Evolutionary conservation across 2,888 invertebrate genomes (phyloP).

Genomic region (Drosophila bunnanda): DNA sequence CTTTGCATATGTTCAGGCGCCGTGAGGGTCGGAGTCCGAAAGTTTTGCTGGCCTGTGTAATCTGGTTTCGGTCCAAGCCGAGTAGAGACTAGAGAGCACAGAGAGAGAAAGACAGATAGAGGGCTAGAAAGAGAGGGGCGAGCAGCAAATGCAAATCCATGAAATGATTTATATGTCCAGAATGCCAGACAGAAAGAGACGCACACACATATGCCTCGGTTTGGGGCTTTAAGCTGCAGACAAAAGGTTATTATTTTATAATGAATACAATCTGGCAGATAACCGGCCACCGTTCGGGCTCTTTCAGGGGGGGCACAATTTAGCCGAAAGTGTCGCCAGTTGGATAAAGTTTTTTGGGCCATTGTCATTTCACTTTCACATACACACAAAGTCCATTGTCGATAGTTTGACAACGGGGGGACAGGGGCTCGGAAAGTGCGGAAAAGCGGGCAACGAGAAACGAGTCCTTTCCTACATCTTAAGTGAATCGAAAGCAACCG

Average conservation of each 20-base stretch:
- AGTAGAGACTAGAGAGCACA: background rate
- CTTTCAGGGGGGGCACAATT: background rate
- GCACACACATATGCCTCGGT: conserved; percentile 21
- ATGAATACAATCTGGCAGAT: conserved; percentile 75
- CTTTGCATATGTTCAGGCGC: conserved; percentile 80
- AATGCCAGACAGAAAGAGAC: conserved; percentile 37
- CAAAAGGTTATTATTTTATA: conserved; percentile 82
- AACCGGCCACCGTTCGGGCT: conserved; percentile 43
- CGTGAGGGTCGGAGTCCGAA: conserved; percentile 27
- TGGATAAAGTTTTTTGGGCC: conserved; percentile 41
- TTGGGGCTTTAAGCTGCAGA: conserved; percentile 54
- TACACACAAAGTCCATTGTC: conserved; percentile 24
- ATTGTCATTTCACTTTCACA: conserved; percentile 50
- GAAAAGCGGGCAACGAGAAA: conserved; percentile 1
- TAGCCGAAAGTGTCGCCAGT: conserved; percentile 30
- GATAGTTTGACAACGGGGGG: conserved; percentile 25
- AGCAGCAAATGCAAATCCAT: conserved; percentile 44
- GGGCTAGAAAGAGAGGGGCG: background rate
- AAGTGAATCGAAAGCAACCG: conserved; percentile 37
- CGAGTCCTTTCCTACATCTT: conserved; percentile 9
- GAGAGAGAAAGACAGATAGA: background rate
- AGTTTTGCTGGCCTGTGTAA: conserved; percentile 46
- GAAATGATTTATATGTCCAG: conserved; percentile 52
- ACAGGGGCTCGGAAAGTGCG: background rate
- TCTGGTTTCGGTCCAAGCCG: conserved; percentile 21